Evolutionary conservation across 2,113 vertebrate species (phyloP), one percentile per base, ranked within the genome.

Genomic region (Dicentrarchus labrax): DNA sequence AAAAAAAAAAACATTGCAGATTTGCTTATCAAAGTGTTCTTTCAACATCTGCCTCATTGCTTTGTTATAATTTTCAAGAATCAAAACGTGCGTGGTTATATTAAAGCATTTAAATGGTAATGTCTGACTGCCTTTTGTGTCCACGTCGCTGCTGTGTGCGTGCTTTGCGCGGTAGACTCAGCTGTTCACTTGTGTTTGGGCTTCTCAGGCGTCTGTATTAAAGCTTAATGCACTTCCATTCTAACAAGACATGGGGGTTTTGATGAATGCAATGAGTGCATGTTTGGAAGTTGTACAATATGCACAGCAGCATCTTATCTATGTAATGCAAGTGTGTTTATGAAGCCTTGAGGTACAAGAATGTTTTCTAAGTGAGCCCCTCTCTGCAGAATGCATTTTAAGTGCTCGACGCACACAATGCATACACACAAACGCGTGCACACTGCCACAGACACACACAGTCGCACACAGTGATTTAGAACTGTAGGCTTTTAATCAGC

Each of bases 401-500:
- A 84, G 85, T 88, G 91, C 80, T 62, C 38, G 4, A 70, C 78
- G 80, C 67, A 53, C 64, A 83, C 56, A 13, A 75, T 45, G 57
- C 67, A 77, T n/a, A 57, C 66, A 71, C 80, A 43, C 68, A 50
- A 61, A 78, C 67, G 68, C 17, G 76, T 13, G 56, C 41, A 61
- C 70, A 41, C 36, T 21, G 0, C 15, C 22, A 39, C 45, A 22
- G 45, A 24, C 30, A 57, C 43, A 69, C 41, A 43, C 54, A 83
- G 79, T 74, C 85, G 75, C 47, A 39, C 84, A 62, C 67, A 62
- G 84, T 90, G 59, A 90, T 92, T 94, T 92, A 83, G 24, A 88
- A 86, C 85, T 85, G 88, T 84, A 48, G 90, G 95, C 94, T 95
- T 95, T 96, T 95, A 95, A 94, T 89, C 89, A 90, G 92, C 94